These are phyloP conservation scores for Ormyrus rosae DNA, from an alignment of 2,888 invertebrate genomes.

Conservation along the genomic window DNA sequence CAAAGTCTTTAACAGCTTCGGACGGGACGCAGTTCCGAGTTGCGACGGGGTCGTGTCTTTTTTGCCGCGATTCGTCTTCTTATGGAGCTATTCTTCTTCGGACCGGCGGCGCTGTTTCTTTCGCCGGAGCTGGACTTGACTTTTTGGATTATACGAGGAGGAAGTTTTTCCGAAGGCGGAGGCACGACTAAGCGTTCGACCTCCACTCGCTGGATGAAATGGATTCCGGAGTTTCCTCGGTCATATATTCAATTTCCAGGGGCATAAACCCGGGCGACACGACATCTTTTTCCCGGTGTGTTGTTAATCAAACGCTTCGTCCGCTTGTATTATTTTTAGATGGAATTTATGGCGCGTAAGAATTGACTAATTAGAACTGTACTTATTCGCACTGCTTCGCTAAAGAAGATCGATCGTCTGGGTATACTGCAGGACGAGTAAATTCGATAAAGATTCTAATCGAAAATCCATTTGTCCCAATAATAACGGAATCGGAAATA, in stretches of 20 bases:
- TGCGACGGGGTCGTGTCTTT: not conserved
- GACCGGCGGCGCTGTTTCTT: not conserved
- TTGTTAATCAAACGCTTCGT: too few relatives aligned
- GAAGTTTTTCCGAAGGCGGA: not conserved
- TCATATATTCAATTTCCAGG: conserved; percentile 1
- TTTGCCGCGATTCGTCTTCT: not conserved
- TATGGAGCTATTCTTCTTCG: conserved; percentile 11
- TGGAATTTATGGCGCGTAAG: too few relatives aligned
- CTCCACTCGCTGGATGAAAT: not conserved
- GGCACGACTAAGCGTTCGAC: conserved; percentile 22
- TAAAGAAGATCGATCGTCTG: conserved; percentile 5
- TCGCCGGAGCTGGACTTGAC: conserved; percentile 3
- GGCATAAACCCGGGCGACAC: not conserved
- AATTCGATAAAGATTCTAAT: conserved; percentile 13
- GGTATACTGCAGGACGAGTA: conserved; percentile 1
- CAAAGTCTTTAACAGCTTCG: conserved; percentile 44
- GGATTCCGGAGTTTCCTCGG: not conserved
- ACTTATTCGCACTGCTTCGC: too few relatives aligned
- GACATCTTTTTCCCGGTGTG: too few relatives aligned
- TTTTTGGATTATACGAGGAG: not conserved
- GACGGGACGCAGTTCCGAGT: not conserved
- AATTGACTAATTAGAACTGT: too few relatives aligned
- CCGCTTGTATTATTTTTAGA: too few relatives aligned
- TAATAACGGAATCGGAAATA: conserved; percentile 26
- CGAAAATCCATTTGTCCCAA: conserved; percentile 35